Evolutionary conservation across 1,140 invertebrate species (phyloP).

Genomic region (Carposina sasakii): DNA sequence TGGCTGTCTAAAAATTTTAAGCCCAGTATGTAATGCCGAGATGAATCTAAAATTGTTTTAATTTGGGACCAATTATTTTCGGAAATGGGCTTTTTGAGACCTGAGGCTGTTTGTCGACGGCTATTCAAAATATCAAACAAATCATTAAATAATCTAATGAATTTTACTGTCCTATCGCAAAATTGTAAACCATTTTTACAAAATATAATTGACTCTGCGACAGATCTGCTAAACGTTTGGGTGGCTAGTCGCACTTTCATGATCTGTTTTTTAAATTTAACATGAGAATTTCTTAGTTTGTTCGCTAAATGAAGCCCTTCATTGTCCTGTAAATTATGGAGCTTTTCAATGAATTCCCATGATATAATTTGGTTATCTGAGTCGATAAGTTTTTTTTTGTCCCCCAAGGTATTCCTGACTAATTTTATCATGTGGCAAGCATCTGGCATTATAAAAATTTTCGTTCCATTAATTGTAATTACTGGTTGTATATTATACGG

Average conservation of each 20-base stretch:
- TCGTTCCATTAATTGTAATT: conserved; percentile 14
- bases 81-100: conserved; percentile 25
- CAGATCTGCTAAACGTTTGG: conserved; percentile 25
- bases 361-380: neutral
- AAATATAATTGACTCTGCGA: conserved; percentile 23
- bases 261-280: conserved; percentile 13
- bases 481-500: neutral
- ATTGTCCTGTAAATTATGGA: conserved; percentile 11
- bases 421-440: conserved; percentile 31
- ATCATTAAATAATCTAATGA: conserved; percentile 26
- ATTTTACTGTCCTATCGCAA: conserved; percentile 19
- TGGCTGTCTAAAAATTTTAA: neutral
- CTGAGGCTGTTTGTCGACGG: conserved; percentile 16
- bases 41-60: neutral
- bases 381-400: conserved; percentile 7
- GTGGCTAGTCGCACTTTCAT: conserved; percentile 26
- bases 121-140: conserved; percentile 33
- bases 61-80: neutral
- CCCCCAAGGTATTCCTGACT: conserved; percentile 19
- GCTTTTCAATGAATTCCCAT: conserved; percentile 2
- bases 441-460: conserved; percentile 19
- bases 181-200: conserved; percentile 11
- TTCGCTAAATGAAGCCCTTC: conserved; percentile 7
- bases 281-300: conserved; percentile 10
- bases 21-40: conserved; percentile 1